phyloP scores from a whole-genome alignment of 1,140 invertebrate species.

The Neodiprion pinetum region DNA sequence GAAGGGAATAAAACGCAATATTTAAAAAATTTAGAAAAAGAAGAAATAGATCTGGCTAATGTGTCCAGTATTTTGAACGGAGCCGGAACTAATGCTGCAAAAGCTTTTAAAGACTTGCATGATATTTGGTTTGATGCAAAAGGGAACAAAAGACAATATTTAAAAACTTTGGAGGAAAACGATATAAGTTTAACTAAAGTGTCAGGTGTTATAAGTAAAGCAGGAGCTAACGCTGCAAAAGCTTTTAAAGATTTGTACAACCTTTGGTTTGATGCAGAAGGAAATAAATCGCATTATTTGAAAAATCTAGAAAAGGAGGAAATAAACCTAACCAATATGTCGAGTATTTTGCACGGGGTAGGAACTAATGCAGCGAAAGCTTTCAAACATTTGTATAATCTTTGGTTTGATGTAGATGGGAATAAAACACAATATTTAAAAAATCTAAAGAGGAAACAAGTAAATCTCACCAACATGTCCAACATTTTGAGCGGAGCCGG shows the following conservation, averaged over 20 bases:
- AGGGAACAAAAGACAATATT: slow-evolving; percentile 38
- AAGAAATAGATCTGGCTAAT: slow-evolving; percentile 31
- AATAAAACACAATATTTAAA: slow-evolving; percentile 33
- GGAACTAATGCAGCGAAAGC: slow-evolving; percentile 27
- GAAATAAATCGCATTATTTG: slow-evolving; percentile 31
- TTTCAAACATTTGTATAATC: slow-evolving; percentile 34
- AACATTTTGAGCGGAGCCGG: slow-evolving; percentile 37
- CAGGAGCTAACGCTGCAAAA: slow-evolving; percentile 32
- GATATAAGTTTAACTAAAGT: slow-evolving; percentile 31
- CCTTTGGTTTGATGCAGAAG: slow-evolving; percentile 31
- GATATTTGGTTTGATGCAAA: slow-evolving; percentile 36
- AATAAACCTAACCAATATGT: slow-evolving; percentile 28
- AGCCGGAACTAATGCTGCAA: slow-evolving; percentile 31
- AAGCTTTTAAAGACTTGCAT: slow-evolving; percentile 32
- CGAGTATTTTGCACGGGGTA: slow-evolving; percentile 32
- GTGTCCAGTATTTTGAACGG: slow-evolving; percentile 39
- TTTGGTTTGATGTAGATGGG: slow-evolving; percentile 33
- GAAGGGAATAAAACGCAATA: slow-evolving; percentile 36
- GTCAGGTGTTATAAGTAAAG: slow-evolving; percentile 35
- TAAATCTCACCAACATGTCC: slow-evolving; percentile 28
- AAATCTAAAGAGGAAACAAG: slow-evolving; percentile 31
- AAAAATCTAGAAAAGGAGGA: slow-evolving; percentile 30
- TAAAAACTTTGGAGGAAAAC: slow-evolving; percentile 33
- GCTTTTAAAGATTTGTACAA: slow-evolving; percentile 34
- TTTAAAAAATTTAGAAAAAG: slow-evolving; percentile 33